A percentile compares a stretch with the other conserved stretches of the same genome.
phyloP scores from a whole-genome alignment of 1,140 invertebrate genomes.

The Lamellibrachia luymesi region DNA sequence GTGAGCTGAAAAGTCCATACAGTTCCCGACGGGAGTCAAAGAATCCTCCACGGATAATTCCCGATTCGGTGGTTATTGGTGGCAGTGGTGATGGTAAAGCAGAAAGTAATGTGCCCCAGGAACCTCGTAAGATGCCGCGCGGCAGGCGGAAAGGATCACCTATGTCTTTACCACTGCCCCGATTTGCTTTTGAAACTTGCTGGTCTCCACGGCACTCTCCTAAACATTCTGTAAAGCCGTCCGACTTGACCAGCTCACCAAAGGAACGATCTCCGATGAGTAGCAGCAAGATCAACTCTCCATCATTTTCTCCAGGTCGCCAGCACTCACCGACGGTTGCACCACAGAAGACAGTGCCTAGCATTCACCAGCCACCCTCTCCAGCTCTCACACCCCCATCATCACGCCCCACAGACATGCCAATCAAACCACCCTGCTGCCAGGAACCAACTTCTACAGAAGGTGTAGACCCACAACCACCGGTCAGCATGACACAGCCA shows the following conservation, averaged over 20 bases:
- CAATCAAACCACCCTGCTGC: not conserved
- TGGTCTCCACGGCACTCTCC: constrained; percentile 9
- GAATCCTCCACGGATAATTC: constrained; percentile 5
- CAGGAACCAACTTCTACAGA: not conserved
- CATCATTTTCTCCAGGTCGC: constrained; percentile 20
- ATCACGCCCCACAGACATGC: constrained; percentile 2
- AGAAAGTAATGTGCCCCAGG: constrained; percentile 19
- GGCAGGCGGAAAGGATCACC: constrained; percentile 52
- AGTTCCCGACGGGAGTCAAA: not conserved
- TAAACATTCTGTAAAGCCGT: not conserved
- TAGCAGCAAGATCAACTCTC: constrained; percentile 14
- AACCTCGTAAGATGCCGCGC: constrained; percentile 14
- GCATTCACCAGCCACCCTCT: not conserved
- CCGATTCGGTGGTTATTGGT: constrained; percentile 11
- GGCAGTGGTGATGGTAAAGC: constrained; percentile 7
- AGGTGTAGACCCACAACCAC: too few species aligned
- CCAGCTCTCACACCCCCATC: constrained; percentile 11
- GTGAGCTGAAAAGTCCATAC: not conserved
- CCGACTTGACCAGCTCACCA: not conserved
- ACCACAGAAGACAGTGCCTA: not conserved
- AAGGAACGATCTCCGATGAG: constrained; percentile 7
- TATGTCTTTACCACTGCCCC: constrained; percentile 76
- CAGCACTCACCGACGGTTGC: constrained; percentile 9
- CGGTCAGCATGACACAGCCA: too few species aligned
- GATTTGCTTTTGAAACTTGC: constrained; percentile 65